A percentile compares a stretch with the other conserved stretches of the same genome.
phyloP scores from a whole-genome alignment of 2,113 vertebrate species.

The Chiloscyllium plagiosum region DNA sequence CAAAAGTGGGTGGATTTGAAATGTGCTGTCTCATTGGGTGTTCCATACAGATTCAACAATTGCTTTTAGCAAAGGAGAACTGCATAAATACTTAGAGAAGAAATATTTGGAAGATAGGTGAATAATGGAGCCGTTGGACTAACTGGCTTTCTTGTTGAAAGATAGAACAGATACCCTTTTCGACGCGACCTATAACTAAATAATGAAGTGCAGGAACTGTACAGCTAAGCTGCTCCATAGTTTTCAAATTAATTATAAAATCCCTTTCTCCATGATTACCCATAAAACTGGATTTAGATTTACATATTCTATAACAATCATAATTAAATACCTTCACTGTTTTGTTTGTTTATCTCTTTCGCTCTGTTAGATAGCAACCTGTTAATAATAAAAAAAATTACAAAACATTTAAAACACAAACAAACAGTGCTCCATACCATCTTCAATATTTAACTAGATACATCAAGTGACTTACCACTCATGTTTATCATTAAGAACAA shows the following conservation, averaged over 20 bases:
- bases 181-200: too few species aligned
- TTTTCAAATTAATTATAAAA: not conserved
- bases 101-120: too few species aligned
- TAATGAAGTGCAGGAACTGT: too few species aligned
- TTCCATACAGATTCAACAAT: too few species aligned
- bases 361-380: slow-evolving; percentile 18
- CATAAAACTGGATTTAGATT: not conserved
- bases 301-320: not conserved
- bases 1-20: too few species aligned
- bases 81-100: too few species aligned
- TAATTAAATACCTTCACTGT: not conserved
- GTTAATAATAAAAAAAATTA: slow-evolving; percentile 27
- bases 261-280: not conserved
- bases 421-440: slow-evolving; percentile 26
- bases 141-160: not conserved
- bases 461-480: slow-evolving; percentile 75
- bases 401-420: not conserved
- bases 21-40: too few species aligned
- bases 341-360: slow-evolving; percentile 16
- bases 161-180: not conserved
- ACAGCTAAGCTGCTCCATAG: not conserved
- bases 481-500: slow-evolving; percentile 70
- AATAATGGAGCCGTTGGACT: not conserved
- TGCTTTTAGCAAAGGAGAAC: too few species aligned
- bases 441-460: slow-evolving; percentile 51